Percentiles rank a stretch among this genome's conserved stretches.
phyloP scores from a whole-genome alignment of 1,140 invertebrate genomes.

The Saxidomus purpurata region DNA sequence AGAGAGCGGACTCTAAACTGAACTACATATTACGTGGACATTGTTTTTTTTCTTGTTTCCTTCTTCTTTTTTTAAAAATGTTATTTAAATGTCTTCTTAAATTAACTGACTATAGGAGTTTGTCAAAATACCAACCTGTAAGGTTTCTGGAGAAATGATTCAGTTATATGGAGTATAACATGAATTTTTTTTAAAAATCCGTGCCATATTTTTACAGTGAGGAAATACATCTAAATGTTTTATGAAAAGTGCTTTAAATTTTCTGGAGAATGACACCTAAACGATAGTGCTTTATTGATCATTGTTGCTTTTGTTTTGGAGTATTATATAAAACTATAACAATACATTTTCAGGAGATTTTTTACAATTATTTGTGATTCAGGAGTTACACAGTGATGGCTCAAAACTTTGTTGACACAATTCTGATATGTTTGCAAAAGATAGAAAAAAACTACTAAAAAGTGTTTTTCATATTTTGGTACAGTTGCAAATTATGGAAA shows the following conservation, averaged over 20 bases:
- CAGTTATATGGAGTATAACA: conserved; percentile 16
- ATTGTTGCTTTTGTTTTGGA: conserved; percentile 6
- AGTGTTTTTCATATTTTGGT: too few relatives aligned
- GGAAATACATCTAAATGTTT: conserved; percentile 25
- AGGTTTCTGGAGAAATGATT: background rate
- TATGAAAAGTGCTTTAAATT: conserved; percentile 48
- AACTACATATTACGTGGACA: conserved; percentile 42
- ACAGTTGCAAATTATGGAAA: too few relatives aligned
- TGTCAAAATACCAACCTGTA: conserved; percentile 28
- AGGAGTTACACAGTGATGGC: background rate
- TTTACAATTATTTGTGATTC: conserved; percentile 32
- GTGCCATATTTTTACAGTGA: conserved; percentile 20
- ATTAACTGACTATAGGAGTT: conserved; percentile 39
- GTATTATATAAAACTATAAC: background rate
- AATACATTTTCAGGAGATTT: background rate
- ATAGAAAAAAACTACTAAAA: too few relatives aligned
- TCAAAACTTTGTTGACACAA: background rate
- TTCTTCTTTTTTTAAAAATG: conserved; percentile 17
- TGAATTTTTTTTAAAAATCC: conserved; percentile 17
- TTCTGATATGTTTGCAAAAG: too few relatives aligned
- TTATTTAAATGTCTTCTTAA: conserved; percentile 36
- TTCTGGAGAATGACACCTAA: background rate
- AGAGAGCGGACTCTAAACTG: conserved; percentile 60
- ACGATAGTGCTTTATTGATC: conserved; percentile 28
- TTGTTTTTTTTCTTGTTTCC: conserved; percentile 24